These are phyloP conservation scores for Anthoptus insignis DNA, from an alignment of 2,888 invertebrate species.

Conservation along the genomic window DNA sequence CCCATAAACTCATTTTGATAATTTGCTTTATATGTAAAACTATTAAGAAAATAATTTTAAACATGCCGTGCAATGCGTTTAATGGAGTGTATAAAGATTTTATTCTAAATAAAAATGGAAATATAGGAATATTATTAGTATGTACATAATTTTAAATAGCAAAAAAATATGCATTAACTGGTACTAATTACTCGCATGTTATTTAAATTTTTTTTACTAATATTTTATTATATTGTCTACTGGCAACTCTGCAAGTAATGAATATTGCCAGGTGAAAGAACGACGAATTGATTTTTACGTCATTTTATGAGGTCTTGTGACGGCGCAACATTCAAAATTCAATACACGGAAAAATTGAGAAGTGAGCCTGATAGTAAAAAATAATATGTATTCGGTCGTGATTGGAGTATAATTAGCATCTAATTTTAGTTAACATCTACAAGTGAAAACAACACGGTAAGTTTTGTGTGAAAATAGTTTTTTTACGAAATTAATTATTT, in stretches of 20 bases:
- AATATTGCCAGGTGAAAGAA: slow-evolving; percentile 7
- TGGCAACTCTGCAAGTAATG: slow-evolving; percentile 40
- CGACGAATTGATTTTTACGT: slow-evolving; percentile 73
- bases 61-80: no score
- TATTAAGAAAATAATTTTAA: no score
- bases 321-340: slow-evolving; percentile 83
- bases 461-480: neutral
- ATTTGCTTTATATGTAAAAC: no score
- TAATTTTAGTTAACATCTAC: slow-evolving; percentile 8
- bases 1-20: no score
- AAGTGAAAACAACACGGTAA: slow-evolving; percentile 12
- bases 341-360: slow-evolving; percentile 56
- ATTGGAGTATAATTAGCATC: slow-evolving; percentile 17
- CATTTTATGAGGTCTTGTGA: slow-evolving; percentile 65
- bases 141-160: no score
- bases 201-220: no score
- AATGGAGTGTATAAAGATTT: no score
- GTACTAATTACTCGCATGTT: no score
- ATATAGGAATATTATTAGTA: no score
- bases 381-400: slow-evolving; percentile 48
- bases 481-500: neutral
- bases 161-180: neutral
- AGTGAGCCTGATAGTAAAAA: slow-evolving; percentile 51
- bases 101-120: no score
- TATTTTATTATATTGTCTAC: slow-evolving; percentile 7